These are phyloP conservation scores for Autographa pulchrina DNA, from an alignment of 2,888 invertebrate species.

Conservation along the genomic window DNA sequence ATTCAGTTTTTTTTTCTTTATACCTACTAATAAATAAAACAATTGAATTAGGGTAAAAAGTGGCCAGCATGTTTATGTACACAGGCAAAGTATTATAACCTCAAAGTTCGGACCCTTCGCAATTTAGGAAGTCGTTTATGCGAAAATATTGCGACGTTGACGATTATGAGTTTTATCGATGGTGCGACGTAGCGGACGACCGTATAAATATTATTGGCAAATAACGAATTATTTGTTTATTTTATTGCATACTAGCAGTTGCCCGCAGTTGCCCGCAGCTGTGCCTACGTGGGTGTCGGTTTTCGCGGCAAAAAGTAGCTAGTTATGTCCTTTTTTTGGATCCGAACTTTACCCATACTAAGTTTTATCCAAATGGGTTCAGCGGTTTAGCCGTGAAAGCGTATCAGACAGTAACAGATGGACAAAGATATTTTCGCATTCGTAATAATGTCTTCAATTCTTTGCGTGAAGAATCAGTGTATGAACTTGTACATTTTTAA, in stretches of 20 bases:
- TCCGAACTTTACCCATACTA: no score
- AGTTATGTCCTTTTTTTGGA: no score
- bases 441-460: background rate
- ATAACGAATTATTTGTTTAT: background rate
- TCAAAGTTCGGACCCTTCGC: background rate
- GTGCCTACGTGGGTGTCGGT: no score
- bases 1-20: background rate
- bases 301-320: no score
- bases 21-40: background rate
- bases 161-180: background rate
- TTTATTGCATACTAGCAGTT: background rate
- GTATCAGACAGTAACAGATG: no score
- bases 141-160: conserved; percentile 2
- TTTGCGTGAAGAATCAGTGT: no score
- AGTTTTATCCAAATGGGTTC: no score
- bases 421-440: background rate
- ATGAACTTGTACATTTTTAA: no score
- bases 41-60: background rate
- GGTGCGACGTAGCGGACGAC: background rate
- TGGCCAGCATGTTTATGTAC: background rate
- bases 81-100: background rate
- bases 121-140: conserved; percentile 3
- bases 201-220: background rate
- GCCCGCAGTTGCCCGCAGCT: no score
- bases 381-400: no score